These are phyloP conservation scores for Bambusicola thoracicus DNA, from an alignment of 2,113 vertebrate species.

Conservation along the genomic window DNA sequence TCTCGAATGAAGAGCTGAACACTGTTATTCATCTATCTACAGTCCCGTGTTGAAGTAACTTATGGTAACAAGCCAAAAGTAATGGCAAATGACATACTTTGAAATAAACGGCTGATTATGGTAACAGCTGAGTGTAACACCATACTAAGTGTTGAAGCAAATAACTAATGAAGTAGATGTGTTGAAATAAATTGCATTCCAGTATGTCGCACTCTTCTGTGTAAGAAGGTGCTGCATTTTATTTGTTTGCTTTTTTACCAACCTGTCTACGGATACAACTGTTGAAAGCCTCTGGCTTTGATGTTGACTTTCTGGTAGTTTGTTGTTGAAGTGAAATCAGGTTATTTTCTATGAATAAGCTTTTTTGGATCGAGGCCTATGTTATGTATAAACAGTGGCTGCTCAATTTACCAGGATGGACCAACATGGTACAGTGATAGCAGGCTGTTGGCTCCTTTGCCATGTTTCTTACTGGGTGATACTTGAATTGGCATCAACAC, in stretches of 20 bases:
- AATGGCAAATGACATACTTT: neutral
- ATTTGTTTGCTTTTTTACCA: neutral
- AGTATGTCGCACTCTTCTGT: neutral
- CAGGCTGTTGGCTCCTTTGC: slow-evolving; percentile 1
- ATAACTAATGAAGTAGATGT: slow-evolving; percentile 7
- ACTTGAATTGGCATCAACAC: slow-evolving; percentile 12
- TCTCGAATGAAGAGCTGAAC: neutral
- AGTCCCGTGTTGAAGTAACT: neutral
- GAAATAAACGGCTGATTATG: neutral
- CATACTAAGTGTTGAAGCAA: neutral
- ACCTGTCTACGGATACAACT: neutral
- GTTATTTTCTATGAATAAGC: neutral
- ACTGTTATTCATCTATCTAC: neutral
- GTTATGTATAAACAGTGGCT: slow-evolving; percentile 8
- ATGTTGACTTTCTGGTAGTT: neutral
- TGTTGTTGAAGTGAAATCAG: neutral
- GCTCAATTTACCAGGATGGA: neutral
- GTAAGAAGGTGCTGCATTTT: neutral
- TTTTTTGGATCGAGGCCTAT: neutral
- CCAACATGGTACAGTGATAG: slow-evolving; percentile 5
- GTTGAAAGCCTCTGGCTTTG: neutral
- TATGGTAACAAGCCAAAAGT: slow-evolving; percentile 10
- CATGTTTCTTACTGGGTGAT: neutral
- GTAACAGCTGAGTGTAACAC: neutral
- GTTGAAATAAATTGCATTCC: slow-evolving; percentile 25